Evolutionary conservation across 2,888 invertebrate genomes (phyloP).

Genomic region (Teinopalpus imperialis): DNA sequence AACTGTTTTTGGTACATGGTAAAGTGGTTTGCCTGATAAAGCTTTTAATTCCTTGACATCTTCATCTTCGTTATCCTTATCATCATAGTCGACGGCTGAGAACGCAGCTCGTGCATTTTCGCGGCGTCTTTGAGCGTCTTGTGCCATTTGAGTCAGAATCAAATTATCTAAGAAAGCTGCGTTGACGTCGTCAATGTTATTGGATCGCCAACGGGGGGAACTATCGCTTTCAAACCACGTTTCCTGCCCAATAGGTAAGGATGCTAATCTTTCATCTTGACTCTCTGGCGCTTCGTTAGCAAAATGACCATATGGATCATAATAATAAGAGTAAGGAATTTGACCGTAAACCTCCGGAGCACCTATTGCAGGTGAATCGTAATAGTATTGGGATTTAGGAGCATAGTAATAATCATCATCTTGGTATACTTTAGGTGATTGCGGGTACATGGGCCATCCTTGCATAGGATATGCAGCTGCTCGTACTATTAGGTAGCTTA

Average conservation of each 20-base stretch:
- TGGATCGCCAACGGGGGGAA: constrained; percentile 64
- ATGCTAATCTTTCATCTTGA: constrained; percentile 83
- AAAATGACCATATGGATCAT: constrained; percentile 75
- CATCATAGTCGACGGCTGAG: constrained; percentile 64
- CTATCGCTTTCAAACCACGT: constrained; percentile 84
- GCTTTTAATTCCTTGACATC: constrained; percentile 85
- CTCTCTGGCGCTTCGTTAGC: constrained; percentile 82
- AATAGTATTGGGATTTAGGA: constrained; percentile 75
- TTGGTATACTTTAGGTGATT: constrained; percentile 74
- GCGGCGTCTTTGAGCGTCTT: constrained; percentile 77
- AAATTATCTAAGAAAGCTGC: constrained; percentile 86
- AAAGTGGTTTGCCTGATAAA: constrained; percentile 78
- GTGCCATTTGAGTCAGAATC: constrained; percentile 85
- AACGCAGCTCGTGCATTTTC: constrained; percentile 72
- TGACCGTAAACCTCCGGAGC: constrained; percentile 65
- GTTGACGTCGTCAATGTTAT: constrained; percentile 77
- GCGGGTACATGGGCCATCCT: constrained; percentile 73
- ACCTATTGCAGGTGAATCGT: constrained; percentile 58
- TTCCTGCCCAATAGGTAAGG: constrained; percentile 85
- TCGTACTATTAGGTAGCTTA: constrained; percentile 74
- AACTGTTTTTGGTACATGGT: constrained; percentile 71
- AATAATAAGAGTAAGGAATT: constrained; percentile 70
- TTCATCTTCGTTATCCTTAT: constrained; percentile 81
- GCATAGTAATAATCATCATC: constrained; percentile 82
- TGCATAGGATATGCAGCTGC: constrained; percentile 68